Conservation (phyloP, 2,113 vertebrate species). For the Dicrurus megarhynchus region DNA sequence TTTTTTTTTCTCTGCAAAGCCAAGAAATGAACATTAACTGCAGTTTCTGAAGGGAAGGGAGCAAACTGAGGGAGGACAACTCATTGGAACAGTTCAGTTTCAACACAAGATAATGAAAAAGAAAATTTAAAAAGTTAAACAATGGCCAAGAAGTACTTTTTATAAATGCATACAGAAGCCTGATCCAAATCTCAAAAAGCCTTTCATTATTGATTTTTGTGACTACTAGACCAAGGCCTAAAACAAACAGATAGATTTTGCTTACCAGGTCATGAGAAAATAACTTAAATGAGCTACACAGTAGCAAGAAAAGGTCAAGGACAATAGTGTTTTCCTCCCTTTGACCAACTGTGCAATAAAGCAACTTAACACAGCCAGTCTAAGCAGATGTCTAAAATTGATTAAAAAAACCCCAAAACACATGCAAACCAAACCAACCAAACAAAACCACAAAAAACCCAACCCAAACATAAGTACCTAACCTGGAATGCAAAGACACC, state of each 20-base stretch:
- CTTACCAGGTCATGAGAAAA: background rate
- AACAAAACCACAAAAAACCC: background rate
- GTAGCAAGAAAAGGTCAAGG: background rate
- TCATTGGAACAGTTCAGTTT: background rate
- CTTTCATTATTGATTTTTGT: background rate
- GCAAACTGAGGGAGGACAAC: background rate
- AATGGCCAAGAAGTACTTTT: background rate
- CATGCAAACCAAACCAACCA: background rate
- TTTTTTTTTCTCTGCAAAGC: background rate
- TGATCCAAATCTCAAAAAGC: background rate
- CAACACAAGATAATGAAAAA: background rate
- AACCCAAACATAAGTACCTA: background rate
- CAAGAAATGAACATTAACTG: background rate
- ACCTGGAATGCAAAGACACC: background rate
- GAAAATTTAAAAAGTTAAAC: background rate
- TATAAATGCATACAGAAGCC: background rate
- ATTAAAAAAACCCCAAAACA: background rate
- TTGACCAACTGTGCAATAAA: background rate
- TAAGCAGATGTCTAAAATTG: background rate
- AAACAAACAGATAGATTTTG: background rate
- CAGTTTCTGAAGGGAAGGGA: background rate
- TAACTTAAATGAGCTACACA: background rate
- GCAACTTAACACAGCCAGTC: background rate
- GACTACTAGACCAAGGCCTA: background rate
- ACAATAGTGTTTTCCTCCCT: background rate